A percentile compares a stretch with the other conserved stretches of the same genome.
phyloP scores from a whole-genome alignment of 2,888 invertebrate genomes.

The Agonopterix arenella region DNA sequence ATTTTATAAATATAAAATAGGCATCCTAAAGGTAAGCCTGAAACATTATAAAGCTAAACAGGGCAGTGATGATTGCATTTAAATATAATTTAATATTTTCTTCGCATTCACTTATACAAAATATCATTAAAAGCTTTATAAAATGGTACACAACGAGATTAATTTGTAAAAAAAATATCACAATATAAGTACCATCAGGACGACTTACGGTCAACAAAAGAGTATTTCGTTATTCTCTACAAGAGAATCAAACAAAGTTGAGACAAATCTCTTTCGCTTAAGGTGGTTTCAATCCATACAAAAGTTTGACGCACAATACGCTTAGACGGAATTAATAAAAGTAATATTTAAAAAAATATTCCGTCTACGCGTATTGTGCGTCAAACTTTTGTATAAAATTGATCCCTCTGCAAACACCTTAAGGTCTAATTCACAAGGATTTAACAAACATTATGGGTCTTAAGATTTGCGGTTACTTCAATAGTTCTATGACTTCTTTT shows the following conservation, averaged over 20 bases:
- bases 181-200: constrained; percentile 21
- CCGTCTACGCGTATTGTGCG: too few relatives aligned
- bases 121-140: constrained; percentile 9
- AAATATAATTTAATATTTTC: neutral
- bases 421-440: constrained; percentile 20
- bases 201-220: neutral
- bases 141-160: constrained; percentile 20
- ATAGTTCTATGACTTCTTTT: constrained; percentile 25
- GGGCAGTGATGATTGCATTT: constrained; percentile 43
- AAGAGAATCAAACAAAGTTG: too few relatives aligned
- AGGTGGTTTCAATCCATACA: too few relatives aligned
- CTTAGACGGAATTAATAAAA: too few relatives aligned
- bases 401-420: too few relatives aligned
- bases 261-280: neutral
- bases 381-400: too few relatives aligned
- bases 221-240: too few relatives aligned
- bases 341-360: too few relatives aligned
- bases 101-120: constrained; percentile 29
- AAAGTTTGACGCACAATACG: too few relatives aligned
- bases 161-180: constrained; percentile 35
- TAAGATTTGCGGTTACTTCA: constrained; percentile 7
- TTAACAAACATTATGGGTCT: constrained; percentile 7
- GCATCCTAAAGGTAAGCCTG: constrained; percentile 38
- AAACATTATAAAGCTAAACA: constrained; percentile 45
- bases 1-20: constrained; percentile 52